Percentiles rank a stretch among this genome's conserved stretches.
Conservation (phyloP, 2,113 vertebrate species). For the Meriones unguiculatus region DNA sequence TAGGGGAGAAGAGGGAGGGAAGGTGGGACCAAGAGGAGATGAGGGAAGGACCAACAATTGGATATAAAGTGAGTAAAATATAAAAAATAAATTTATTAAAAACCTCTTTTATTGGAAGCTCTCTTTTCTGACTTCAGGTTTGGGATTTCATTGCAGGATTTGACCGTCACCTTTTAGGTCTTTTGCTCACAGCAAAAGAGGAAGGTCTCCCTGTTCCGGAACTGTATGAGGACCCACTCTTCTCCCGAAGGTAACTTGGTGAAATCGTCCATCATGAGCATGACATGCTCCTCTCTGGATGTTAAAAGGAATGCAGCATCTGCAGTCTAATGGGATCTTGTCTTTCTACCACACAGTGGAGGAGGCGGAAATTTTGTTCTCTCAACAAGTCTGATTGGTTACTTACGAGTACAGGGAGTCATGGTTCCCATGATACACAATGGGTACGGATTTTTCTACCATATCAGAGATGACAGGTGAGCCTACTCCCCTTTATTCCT, state of each 20-base stretch:
- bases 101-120: background rate
- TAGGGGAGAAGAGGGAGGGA: too few relatives aligned
- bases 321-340: background rate
- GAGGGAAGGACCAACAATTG: too few relatives aligned
- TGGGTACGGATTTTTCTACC: slow-evolving; percentile 97
- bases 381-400: slow-evolving; percentile 96
- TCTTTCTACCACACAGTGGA: slow-evolving; percentile 88
- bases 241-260: slow-evolving; percentile 90
- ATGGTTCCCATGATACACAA: slow-evolving; percentile 93
- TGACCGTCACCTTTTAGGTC: slow-evolving; percentile 96
- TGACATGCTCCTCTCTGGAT: too few relatives aligned
- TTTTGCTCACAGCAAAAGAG: slow-evolving; percentile 93
- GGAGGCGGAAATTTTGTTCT: slow-evolving; percentile 97
- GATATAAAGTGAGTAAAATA: too few relatives aligned
- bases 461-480: slow-evolving; percentile 96
- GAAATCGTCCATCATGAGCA: too few relatives aligned
- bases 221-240: slow-evolving; percentile 93
- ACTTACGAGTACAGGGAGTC: slow-evolving; percentile 90
- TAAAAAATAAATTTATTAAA: too few relatives aligned
- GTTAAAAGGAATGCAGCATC: background rate
- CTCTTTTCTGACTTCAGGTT: slow-evolving; percentile 51
- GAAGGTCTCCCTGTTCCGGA: slow-evolving; percentile 92
- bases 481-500: background rate
- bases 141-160: slow-evolving; percentile 90
- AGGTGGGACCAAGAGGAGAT: too few relatives aligned